Percentiles rank a stretch among this genome's conserved stretches.
Evolutionary conservation across 2,113 vertebrate species (phyloP).

Genomic region (Sitta europaea): DNA sequence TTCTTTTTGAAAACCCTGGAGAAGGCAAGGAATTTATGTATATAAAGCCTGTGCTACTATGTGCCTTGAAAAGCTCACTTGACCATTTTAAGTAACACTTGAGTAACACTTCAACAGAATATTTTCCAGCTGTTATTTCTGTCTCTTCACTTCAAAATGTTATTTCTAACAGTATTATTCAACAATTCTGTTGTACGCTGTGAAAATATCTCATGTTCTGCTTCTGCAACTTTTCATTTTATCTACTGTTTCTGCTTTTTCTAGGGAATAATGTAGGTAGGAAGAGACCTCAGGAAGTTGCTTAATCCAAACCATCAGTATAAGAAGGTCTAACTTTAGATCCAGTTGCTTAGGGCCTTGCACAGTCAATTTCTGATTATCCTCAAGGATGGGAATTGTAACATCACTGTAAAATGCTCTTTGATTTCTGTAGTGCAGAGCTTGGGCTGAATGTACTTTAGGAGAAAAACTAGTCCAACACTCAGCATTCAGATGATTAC

Average conservation of each 20-base stretch:
- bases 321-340: background rate
- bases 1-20: background rate
- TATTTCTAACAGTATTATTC: background rate
- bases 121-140: background rate
- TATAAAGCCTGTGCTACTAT: background rate
- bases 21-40: background rate
- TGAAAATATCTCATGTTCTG: background rate
- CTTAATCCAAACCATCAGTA: background rate
- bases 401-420: background rate
- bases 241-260: background rate
- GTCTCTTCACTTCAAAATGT: background rate
- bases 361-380: background rate
- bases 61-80: background rate
- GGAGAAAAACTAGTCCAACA: background rate
- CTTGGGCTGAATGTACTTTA: background rate
- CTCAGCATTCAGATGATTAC: background rate
- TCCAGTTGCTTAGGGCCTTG: background rate
- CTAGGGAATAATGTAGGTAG: background rate
- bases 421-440: background rate
- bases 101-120: background rate
- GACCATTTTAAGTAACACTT: background rate
- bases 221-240: background rate
- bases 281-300: background rate
- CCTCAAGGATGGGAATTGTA: background rate
- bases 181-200: background rate